phyloP scores from a whole-genome alignment of 2,113 vertebrate genomes.

The Lota lota region DNA sequence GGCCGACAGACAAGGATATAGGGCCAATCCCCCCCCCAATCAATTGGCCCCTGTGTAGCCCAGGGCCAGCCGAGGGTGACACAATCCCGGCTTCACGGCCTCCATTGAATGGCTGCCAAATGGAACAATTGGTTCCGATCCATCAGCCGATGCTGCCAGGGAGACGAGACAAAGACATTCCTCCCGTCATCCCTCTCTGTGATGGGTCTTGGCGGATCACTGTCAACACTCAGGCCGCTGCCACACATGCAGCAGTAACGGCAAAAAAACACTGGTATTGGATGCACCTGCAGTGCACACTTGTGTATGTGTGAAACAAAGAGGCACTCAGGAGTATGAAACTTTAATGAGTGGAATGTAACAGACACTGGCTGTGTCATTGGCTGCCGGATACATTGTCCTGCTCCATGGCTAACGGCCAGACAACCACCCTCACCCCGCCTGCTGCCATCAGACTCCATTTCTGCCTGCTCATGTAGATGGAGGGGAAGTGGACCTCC shows the following conservation, averaged over 20 bases:
- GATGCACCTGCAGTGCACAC: conserved; percentile 11
- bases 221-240: background rate
- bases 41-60: conserved; percentile 44
- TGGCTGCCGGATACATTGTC: conserved; percentile 31
- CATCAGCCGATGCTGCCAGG: conserved; percentile 54
- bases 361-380: conserved; percentile 48
- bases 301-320: conserved; percentile 25
- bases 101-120: conserved; percentile 57
- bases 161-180: conserved; percentile 58
- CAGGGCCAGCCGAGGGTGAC: conserved; percentile 21
- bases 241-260: conserved; percentile 17
- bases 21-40: conserved; percentile 23
- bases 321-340: conserved; percentile 40
- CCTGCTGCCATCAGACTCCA: too few relatives aligned
- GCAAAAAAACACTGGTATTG: background rate
- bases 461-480: background rate
- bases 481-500: background rate
- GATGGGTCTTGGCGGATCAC: conserved; percentile 33
- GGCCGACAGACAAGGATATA: too few relatives aligned
- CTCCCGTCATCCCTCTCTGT: conserved; percentile 46
- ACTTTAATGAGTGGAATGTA: conserved; percentile 52
- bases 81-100: conserved; percentile 28
- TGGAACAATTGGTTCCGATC: conserved; percentile 62
- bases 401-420: conserved; percentile 28
- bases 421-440: conserved; percentile 19